Base-by-base conservation (phyloP, 2,797 vertebrate genomes). In the Lophotriccus pileatus region DNA sequence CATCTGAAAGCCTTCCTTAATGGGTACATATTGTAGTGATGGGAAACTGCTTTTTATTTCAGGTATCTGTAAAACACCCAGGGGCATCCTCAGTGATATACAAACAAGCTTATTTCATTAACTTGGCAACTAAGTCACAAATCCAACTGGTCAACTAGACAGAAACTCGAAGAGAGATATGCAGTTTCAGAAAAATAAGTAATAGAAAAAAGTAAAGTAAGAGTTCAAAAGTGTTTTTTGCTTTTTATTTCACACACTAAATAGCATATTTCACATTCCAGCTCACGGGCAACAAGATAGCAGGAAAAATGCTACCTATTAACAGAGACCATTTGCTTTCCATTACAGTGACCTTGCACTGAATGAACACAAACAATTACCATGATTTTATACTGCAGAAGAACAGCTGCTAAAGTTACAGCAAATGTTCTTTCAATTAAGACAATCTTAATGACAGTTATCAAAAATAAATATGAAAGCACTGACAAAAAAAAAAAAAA, bases 361-460 rank as follows among this genome's bases (percentile, higher is more conserved):
- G 79, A 84, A 95, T 0, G 0, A 95, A 94, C 74, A 87, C 93
- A 96, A 97, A 95, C 93, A 94, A 96, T 93, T 96, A 96, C 84
- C 74, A 80, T 44, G 44, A 94, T 91, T 97, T 91, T 74, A 78
- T 37, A 83, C 27, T 72, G 73, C 13, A 81, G 84, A 82, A 85
- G 83, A 84, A 93, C 86, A 97, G 93, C 97, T 95, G 95, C 91
- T 97, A 89, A 97, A 97, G 93, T 97, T 96, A 95, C 81, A 97
- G 93, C 28, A 43, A 96, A 91, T 93, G 84, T 93, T 89, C 96
- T 96, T 97, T 96, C 90, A 94, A 95, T 98, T 97, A 98, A 97
- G 93, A 93, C 87, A 94, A 84, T 93, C 94, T 87, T 94, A 89
- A 94, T 87, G 94, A 97, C 87, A 87, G 86, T 84, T 75, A 78